Evolutionary conservation across 2,113 vertebrate species (phyloP), one percentile per base, ranked within the genome.

Genomic region (Sander vitreus): DNA sequence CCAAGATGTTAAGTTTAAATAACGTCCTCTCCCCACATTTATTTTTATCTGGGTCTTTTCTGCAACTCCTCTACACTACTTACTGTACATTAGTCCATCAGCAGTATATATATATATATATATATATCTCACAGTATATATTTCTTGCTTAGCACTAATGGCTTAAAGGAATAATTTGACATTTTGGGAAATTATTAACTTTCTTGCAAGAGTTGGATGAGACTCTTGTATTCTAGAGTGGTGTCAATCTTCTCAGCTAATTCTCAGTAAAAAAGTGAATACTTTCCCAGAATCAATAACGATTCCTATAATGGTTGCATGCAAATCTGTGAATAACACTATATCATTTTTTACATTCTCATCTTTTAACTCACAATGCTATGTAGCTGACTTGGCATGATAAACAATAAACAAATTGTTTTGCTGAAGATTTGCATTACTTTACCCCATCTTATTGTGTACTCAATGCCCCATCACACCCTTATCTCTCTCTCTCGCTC

Each of bases 351-450:
- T 68, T n/a, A 74, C 66, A 23, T 72, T 69, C 57, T 64, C 36
- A 13, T 65, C 62, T 65, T 85, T 89, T 39, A 60, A 78, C 33
- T 69, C 62, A 47, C 72, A 59, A 9, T 88, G 72, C 76, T 86
- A 25, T 85, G 62, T 62, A 86, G 68, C 69, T 83, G 57, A 80
- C 76, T 87, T 86, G 70, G 76, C 81, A 85, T 80, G 83, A 91
- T n/a, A n/a, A n/a, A n/a, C 80, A 91, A 94, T 94, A 93, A 94
- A 93, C 88, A 77, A 27, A 83, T 81, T 71, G 87, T 89, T 88
- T 93, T 90, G 79, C 80, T 89, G 45, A 76, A 83, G 65, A 62
- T 83, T 81, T 87, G 77, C 72, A 66, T 88, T 77, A 69, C 25
- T 72, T 79, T 51, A 75, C 55, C 60, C 83, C 39, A 36, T 71